A percentile compares a stretch with the other conserved stretches of the same genome.
Evolutionary conservation across 2,888 invertebrate species (phyloP).

Genomic region (Peribatodes rhomboidaria): DNA sequence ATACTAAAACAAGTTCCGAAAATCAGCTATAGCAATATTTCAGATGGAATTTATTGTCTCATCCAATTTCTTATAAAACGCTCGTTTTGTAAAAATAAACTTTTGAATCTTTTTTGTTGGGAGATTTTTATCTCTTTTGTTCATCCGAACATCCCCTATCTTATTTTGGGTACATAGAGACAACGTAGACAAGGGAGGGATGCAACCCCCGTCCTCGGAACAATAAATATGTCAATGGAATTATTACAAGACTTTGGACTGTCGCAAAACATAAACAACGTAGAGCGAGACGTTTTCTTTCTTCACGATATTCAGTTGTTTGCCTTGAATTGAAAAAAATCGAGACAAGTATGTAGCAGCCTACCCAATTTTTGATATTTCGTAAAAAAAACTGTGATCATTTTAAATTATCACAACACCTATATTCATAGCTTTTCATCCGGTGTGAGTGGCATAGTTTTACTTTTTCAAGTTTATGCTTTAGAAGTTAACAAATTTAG

Average conservation of each 20-base stretch:
- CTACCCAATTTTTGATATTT: too few relatives aligned
- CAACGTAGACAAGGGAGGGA: slow-evolving; percentile 58
- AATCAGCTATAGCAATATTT: slow-evolving; percentile 41
- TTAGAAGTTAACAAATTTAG: too few relatives aligned
- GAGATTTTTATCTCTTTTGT: slow-evolving; percentile 57
- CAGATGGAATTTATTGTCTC: slow-evolving; percentile 38
- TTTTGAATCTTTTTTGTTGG: slow-evolving; percentile 45
- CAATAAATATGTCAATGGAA: slow-evolving; percentile 85
- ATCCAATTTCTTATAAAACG: slow-evolving; percentile 44
- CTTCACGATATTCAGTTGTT: background rate
- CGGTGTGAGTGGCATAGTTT: too few relatives aligned
- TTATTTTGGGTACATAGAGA: slow-evolving; percentile 51
- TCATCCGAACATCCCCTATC: slow-evolving; percentile 32
- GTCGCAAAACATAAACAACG: slow-evolving; percentile 37
- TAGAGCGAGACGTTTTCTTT: background rate
- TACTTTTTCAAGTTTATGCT: too few relatives aligned
- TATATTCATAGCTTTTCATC: too few relatives aligned
- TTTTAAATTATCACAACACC: too few relatives aligned
- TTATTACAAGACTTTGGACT: slow-evolving; percentile 77
- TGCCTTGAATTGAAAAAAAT: too few relatives aligned
- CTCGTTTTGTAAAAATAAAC: slow-evolving; percentile 42
- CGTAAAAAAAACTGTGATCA: too few relatives aligned
- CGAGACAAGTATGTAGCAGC: too few relatives aligned
- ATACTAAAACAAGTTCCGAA: slow-evolving; percentile 26
- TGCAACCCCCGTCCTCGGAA: slow-evolving; percentile 70